phyloP scores from a whole-genome alignment of 2,113 vertebrate species.

The Megatriorchis doriae region DNA sequence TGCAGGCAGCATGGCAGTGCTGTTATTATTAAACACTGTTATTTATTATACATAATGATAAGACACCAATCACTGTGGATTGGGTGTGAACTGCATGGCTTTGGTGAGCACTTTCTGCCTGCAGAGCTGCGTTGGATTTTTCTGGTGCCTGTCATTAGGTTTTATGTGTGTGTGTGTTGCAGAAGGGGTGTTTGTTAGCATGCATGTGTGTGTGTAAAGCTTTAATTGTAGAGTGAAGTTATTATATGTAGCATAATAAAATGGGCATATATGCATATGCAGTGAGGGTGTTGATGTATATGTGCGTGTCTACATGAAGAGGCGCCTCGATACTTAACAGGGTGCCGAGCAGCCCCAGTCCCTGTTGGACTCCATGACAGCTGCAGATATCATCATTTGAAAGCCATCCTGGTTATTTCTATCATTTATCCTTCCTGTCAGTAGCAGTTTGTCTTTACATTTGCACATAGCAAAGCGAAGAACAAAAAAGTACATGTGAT shows the following conservation, averaged over 20 bases:
- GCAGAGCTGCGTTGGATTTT: slow-evolving; percentile 8
- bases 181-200: neutral
- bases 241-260: neutral
- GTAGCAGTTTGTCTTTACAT: neutral
- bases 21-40: neutral
- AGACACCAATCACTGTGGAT: neutral
- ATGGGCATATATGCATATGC: neutral
- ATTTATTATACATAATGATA: slow-evolving; percentile 20
- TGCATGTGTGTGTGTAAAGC: neutral
- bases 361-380: slow-evolving; percentile 21
- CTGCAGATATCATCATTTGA: neutral
- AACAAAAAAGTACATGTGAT: neutral
- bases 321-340: neutral
- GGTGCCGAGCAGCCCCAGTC: neutral
- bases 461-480: neutral
- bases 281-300: neutral
- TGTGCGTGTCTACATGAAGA: neutral
- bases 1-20: neutral
- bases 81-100: slow-evolving; percentile 50
- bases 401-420: slow-evolving; percentile 16
- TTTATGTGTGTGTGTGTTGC: neutral
- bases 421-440: neutral
- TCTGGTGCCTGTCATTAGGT: neutral
- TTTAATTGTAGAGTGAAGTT: neutral
- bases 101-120: slow-evolving; percentile 10